phyloP scores from a whole-genome alignment of 2,888 invertebrate genomes.

The Sinhomidia bicolor region DNA sequence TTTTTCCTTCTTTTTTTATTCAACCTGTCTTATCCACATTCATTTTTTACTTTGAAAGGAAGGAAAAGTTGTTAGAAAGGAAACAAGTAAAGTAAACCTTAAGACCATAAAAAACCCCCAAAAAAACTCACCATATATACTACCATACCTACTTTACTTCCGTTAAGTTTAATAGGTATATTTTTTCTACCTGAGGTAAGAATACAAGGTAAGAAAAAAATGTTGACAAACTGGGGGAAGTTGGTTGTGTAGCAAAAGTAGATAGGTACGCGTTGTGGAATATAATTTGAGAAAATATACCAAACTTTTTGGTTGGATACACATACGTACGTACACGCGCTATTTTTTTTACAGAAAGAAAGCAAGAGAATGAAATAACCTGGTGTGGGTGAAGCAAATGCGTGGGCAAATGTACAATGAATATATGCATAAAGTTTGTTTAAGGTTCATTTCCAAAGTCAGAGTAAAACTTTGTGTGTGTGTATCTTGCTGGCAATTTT shows the following conservation, averaged over 20 bases:
- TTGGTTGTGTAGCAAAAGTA: background rate
- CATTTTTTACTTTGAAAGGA: slow-evolving; percentile 13
- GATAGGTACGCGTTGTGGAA: slow-evolving; percentile 14
- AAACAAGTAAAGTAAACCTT: slow-evolving; percentile 28
- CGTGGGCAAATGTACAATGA: too few species aligned
- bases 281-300: slow-evolving; percentile 43
- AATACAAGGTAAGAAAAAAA: slow-evolving; percentile 28
- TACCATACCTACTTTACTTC: background rate
- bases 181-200: slow-evolving; percentile 62
- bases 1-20: background rate
- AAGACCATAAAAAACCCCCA: background rate
- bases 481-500: background rate
- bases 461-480: background rate
- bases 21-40: background rate
- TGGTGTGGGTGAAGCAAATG: background rate
- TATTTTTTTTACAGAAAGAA: background rate
- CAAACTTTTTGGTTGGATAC: background rate
- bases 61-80: slow-evolving; percentile 28
- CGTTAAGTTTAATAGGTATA: background rate
- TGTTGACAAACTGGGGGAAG: slow-evolving; percentile 34
- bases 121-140: background rate
- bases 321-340: background rate
- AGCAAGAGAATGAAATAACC: slow-evolving; percentile 32
- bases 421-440: slow-evolving; percentile 44
- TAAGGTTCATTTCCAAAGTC: slow-evolving; percentile 27